phyloP scores from a whole-genome alignment of 2,888 invertebrate species.

The Netelia virgata region DNA sequence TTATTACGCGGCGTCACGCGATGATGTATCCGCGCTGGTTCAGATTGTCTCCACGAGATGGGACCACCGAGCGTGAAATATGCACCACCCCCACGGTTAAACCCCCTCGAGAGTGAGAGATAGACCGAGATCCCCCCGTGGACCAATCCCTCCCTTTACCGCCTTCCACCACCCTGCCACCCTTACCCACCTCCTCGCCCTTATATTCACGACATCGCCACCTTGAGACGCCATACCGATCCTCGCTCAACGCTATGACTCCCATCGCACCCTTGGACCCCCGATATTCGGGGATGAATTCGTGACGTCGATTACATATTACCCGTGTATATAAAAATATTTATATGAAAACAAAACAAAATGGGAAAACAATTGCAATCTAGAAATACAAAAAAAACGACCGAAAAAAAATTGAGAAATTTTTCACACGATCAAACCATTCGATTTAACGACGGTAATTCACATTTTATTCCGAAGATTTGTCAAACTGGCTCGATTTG shows the following conservation, averaged over 20 bases:
- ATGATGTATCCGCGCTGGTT: slow-evolving; percentile 84
- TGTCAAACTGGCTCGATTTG: neutral
- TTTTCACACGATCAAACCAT: too few species aligned
- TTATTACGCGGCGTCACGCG: slow-evolving; percentile 84
- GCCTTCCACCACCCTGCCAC: too few species aligned
- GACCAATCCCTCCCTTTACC: slow-evolving; percentile 47
- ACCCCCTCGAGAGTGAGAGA: slow-evolving; percentile 73
- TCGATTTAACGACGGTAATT: neutral
- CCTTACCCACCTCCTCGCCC: slow-evolving; percentile 67
- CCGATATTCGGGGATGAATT: slow-evolving; percentile 10
- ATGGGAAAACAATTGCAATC: neutral
- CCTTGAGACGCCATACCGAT: slow-evolving; percentile 74
- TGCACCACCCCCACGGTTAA: slow-evolving; percentile 82
- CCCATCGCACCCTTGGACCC: neutral
- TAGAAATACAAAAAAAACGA: neutral
- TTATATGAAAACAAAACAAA: neutral
- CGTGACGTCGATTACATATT: slow-evolving; percentile 47
- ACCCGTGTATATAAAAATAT: neutral
- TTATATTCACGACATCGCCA: slow-evolving; percentile 82
- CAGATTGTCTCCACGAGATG: slow-evolving; percentile 85
- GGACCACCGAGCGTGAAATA: slow-evolving; percentile 85
- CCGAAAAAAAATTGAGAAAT: neutral
- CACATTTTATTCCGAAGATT: neutral
- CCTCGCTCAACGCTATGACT: slow-evolving; percentile 36
- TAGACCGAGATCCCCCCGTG: slow-evolving; percentile 36